Evolutionary conservation across 2,888 invertebrate genomes (phyloP).

Genomic region (Meliscaeva auricollis): DNA sequence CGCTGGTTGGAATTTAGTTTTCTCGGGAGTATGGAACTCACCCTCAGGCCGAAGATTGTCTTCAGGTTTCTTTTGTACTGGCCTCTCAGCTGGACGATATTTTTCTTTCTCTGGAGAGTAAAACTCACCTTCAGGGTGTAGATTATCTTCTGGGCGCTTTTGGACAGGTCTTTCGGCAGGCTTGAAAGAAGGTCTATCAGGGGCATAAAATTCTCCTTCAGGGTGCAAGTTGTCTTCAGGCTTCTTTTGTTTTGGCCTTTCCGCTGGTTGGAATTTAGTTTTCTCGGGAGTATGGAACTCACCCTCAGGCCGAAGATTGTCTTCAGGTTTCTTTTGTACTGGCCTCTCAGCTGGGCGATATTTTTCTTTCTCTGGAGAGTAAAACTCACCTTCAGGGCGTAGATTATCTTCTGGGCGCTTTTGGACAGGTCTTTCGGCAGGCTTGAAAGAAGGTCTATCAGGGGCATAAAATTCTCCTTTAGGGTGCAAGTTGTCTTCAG

Average conservation of each 20-base stretch:
- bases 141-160: conserved; percentile 83
- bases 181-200: conserved; percentile 82
- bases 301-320: conserved; percentile 86
- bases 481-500: conserved; percentile 85
- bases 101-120: conserved; percentile 78
- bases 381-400: conserved; percentile 85
- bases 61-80: conserved; percentile 84
- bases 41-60: conserved; percentile 87
- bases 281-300: conserved; percentile 81
- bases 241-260: conserved; percentile 84
- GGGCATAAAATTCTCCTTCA: conserved; percentile 84
- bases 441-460: conserved; percentile 84
- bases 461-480: conserved; percentile 86
- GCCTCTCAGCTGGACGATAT: conserved; percentile 83
- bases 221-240: conserved; percentile 85
- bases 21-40: conserved; percentile 83
- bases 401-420: conserved; percentile 86
- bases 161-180: conserved; percentile 82
- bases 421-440: conserved; percentile 83
- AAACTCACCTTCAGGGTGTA: conserved; percentile 79
- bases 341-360: conserved; percentile 84
- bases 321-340: conserved; percentile 84
- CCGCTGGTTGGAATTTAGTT: conserved; percentile 82
- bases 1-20: conserved; percentile 81
- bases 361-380: conserved; percentile 82